Conservation (phyloP, 2,888 invertebrate species). For the Hecatera dysodea region DNA sequence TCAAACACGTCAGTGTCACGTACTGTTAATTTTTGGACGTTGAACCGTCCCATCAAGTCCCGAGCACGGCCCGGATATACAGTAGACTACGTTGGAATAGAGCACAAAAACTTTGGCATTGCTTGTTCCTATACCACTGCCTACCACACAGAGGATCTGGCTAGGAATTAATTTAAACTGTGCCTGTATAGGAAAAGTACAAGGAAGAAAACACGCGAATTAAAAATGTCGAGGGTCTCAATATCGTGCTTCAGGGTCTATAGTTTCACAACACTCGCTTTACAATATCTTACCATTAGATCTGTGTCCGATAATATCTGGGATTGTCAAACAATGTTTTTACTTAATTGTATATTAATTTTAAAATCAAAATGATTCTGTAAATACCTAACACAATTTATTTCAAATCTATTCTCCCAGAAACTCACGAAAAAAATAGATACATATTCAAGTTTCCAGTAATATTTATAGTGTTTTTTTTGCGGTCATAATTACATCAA, state of each 20-base stretch:
- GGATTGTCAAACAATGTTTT: constrained; percentile 66
- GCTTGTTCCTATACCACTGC: constrained; percentile 3
- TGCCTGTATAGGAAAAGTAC: constrained; percentile 41
- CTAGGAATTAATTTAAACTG: constrained; percentile 34
- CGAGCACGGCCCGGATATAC: too few relatives aligned
- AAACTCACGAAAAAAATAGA: neutral
- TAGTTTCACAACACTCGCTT: constrained; percentile 44
- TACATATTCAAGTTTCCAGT: neutral
- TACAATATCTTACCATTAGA: constrained; percentile 82
- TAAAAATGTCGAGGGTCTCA: neutral
- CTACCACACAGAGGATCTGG: constrained; percentile 44
- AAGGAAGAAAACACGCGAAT: constrained; percentile 20
- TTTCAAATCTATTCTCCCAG: neutral
- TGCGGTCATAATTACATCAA: too few relatives aligned
- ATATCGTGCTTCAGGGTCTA: constrained; percentile 37
- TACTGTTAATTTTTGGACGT: too few relatives aligned
- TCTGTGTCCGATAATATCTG: constrained; percentile 85
- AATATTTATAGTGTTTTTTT: too few relatives aligned
- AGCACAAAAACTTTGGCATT: neutral
- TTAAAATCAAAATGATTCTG: neutral
- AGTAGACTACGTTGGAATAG: too few relatives aligned
- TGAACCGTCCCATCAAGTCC: too few relatives aligned
- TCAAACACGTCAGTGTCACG: too few relatives aligned
- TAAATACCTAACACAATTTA: neutral
- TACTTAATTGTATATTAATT: constrained; percentile 18